Base-by-base conservation (phyloP, 2,888 invertebrate species). In the Lottia scabra region DNA sequence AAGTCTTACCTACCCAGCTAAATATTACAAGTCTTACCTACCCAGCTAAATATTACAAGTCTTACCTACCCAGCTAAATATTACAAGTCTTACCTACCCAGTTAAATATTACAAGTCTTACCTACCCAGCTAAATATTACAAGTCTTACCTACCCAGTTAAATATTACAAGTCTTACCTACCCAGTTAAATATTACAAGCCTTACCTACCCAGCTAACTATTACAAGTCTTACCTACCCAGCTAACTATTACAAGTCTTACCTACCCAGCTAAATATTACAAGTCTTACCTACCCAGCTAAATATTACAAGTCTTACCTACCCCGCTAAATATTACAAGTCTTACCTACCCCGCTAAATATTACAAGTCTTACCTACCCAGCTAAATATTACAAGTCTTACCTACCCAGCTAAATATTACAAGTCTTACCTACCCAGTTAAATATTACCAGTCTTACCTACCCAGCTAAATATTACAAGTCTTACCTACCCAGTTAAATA, bases 51-150 rank as follows among this genome's bases (percentile, higher is more conserved):
- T n/a, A n/a, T 30, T 6, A 10, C 1, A 38, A 38, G 10, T 38
- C 38, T 38, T 46, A 70, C 78, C 46, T 68, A 85, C 85, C 86
- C 68, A 83, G 69, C n/a, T n/a, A n/a, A n/a, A n/a, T n/a, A n/a
- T 30, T 6, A 10, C 1, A 38, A 38, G 10, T 38, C 38, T 38
- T 46, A 70, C 78, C 46, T 68, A 85, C 85, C 86, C 68, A 83
- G 69, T 64, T n/a, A n/a, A n/a, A n/a, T n/a, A n/a, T 30, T 6
- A 10, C 1, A 38, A 38, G 10, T 38, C 38, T 38, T 46, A 70
- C 78, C 46, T 68, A 85, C 85, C 86, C 68, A 83, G 69, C n/a
- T n/a, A n/a, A n/a, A n/a, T n/a, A n/a, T 30, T 6, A 10, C 1
- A 38, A 38, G 10, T 38, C 38, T 38, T 46, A 70, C 78, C 46